Percentiles rank a stretch among this genome's conserved stretches.
phyloP scores from a whole-genome alignment of 2,113 vertebrate species.

The Dermatemys mawii region DNA sequence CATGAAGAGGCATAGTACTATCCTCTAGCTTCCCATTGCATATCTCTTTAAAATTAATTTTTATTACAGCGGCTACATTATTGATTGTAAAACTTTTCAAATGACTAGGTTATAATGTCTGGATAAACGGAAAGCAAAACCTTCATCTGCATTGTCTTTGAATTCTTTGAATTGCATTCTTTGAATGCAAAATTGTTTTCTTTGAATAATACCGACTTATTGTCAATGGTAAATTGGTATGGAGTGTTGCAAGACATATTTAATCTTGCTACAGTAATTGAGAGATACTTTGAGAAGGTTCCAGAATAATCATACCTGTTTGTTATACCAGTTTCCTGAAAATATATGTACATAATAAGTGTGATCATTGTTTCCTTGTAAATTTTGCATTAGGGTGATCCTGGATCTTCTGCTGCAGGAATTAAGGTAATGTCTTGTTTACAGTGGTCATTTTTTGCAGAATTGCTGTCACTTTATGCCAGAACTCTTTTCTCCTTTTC shows the following conservation, averaged over 20 bases:
- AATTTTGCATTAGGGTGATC: conserved; percentile 87
- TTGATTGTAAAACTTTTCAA: background rate
- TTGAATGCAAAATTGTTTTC: background rate
- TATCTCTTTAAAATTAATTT: background rate
- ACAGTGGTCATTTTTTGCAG: background rate
- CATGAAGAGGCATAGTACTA: background rate
- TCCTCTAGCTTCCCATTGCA: background rate
- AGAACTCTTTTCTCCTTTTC: background rate
- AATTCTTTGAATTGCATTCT: too few relatives aligned
- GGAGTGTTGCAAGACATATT: background rate
- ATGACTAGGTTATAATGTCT: background rate
- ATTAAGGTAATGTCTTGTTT: conserved; percentile 89
- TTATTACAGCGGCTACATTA: background rate
- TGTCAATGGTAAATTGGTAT: background rate
- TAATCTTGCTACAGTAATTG: background rate
- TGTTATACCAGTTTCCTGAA: background rate
- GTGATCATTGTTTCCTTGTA: conserved; percentile 61
- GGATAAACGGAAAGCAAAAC: background rate
- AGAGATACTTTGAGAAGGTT: background rate
- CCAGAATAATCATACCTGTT: background rate
- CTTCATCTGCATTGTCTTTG: background rate
- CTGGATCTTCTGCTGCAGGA: conserved; percentile 97
- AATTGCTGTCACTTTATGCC: background rate
- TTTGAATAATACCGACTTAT: background rate
- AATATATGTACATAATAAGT: background rate